Base-by-base conservation (phyloP, 2,797 vertebrate genomes). In the Catharus ustulatus region DNA sequence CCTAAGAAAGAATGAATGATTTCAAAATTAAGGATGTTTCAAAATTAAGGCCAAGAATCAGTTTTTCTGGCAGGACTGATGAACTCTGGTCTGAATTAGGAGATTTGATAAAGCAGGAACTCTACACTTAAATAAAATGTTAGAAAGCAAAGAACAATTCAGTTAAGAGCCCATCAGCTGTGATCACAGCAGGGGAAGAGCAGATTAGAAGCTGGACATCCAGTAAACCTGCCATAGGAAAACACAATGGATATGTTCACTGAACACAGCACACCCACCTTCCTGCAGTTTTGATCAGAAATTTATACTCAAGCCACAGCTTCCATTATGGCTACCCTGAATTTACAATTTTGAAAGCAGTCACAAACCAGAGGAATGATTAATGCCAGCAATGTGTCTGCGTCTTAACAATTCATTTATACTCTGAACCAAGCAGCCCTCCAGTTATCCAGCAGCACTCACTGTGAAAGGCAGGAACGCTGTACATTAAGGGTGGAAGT, bases 71-170 rank as follows among this genome's bases (percentile, higher is more conserved):
- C 29, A 54, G 38, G 62, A 95, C 27, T 61, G 52, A 94, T 72
- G 51, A 94, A 83, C 46, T 36, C 42, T 34, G 30, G 30, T 34
- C 36, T 34, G 30, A 36, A 78, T 61, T 66, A 68, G 36, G 55
- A 92, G 57, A 89, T 64, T 68, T 58, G 81, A 81, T 62, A 93
- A 91, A 93, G 71, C 13, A 84, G 89, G 40, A 95, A 71, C 48
- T 34, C 22, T 68, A 92, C 79, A 93, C 85, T 79, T 90, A 78
- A 72, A 78, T 38, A 81, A 84, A 77, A 69, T 84, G 29, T 73
- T 78, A 97, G 83, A 78, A 97, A 95, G 69, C 52, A 80, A 87
- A 58, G 64, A 94, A 55, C 27, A 42, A 52, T 51, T 87, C 83
- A 69, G 52, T 52, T 89, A 91, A 87, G 76, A 23, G 67, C 49